phyloP scores from a whole-genome alignment of 2,797 vertebrate species.

The Aeoliscus strigatus region DNA sequence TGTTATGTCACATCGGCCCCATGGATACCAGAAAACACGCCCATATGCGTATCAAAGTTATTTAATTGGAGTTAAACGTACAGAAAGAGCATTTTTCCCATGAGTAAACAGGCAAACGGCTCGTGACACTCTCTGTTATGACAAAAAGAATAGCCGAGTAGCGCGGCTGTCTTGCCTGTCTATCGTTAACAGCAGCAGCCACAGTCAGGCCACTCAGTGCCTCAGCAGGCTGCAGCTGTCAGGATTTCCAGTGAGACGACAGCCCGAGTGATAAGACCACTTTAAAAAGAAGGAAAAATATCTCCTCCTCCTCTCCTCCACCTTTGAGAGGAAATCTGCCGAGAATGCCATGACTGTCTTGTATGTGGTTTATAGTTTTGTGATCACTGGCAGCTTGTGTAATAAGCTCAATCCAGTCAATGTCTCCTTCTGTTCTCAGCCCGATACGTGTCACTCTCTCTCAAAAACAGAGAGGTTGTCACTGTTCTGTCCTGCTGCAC shows the following conservation, averaged over 20 bases:
- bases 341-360: constrained; percentile 62
- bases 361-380: constrained; percentile 62
- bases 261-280: constrained; percentile 50
- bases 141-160: constrained; percentile 59
- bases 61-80: constrained; percentile 46
- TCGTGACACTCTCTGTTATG: constrained; percentile 58
- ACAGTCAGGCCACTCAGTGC: constrained; percentile 40
- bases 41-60: too few species aligned
- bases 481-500: constrained; percentile 30
- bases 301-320: constrained; percentile 48
- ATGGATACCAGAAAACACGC: too few species aligned
- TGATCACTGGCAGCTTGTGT: constrained; percentile 53
- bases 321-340: constrained; percentile 68
- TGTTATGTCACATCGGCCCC: too few species aligned
- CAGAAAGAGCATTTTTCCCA: constrained; percentile 53
- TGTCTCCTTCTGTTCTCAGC: constrained; percentile 45
- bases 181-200: constrained; percentile 55
- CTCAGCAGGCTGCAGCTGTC: constrained; percentile 53
- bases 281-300: constrained; percentile 63
- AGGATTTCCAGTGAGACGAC: constrained; percentile 49
- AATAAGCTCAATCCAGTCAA: constrained; percentile 62
- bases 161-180: constrained; percentile 64
- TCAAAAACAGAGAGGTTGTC: constrained; percentile 51
- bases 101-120: constrained; percentile 53
- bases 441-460: constrained; percentile 52